Evolutionary conservation across 2,113 vertebrate species (phyloP), one percentile per base, ranked within the genome.

Genomic region (Campylomormyrus tamandua): DNA sequence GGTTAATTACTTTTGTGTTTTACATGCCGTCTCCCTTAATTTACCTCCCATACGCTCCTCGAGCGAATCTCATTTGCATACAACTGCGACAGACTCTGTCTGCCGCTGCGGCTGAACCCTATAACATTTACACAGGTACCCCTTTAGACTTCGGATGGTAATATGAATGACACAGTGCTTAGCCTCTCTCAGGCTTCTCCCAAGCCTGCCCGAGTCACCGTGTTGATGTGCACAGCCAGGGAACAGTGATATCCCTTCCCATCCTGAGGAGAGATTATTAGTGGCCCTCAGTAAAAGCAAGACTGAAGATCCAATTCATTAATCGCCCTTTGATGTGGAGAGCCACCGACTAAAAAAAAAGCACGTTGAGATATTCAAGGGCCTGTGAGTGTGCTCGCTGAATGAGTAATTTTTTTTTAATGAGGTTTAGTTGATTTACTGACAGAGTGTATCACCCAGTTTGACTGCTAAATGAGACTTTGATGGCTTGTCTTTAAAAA

Each of bases 11-110:
- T 46, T 31, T 19, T 31, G 48, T 52, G 49, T 87, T 87, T 87
- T 87, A 87, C 84, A 87, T 48, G 45, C 83, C 8, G 8, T 87
- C 49, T 52, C 84, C 84, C 84, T 87, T 87, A 87, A 87, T 52
- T 52, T 84, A 24, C 83, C 15, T 52, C 46, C 84, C 17, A 15
- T 49, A 27, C 46, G 11, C 84, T 87, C 49, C 49, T 50, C 13
- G 1, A 31, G 83, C 83, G 7, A n/a, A 84, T 48, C 45, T 46
- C 21, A 46, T 84, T 84, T 46, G 19, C 83, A 84, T 84, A 84
- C 39, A 84, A 84, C 19, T 84, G 45, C 35, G 42, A 84, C 83
- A 45, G 83, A 84, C 39, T 84, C 39, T 84, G 83, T 84, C 39
- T 84, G 39, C 45, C 13, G 15, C 45, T 6, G 19, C 24, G 4